phyloP scores from a whole-genome alignment of 2,797 vertebrate species.

The Psittacula echo region DNA sequence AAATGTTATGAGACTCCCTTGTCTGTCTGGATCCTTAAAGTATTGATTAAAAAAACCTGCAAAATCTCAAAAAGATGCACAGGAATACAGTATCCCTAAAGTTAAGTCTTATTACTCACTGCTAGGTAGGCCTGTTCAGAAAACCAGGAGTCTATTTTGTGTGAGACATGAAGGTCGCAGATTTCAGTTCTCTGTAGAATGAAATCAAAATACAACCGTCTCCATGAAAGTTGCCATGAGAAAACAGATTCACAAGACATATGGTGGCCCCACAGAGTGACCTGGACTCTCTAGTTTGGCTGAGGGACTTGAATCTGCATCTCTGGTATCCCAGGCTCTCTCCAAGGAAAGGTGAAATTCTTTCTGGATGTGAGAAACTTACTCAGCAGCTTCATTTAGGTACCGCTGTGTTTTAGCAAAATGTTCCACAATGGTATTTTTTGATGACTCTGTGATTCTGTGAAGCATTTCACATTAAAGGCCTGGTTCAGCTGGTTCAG shows the following conservation, averaged over 20 bases:
- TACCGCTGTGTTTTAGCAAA: neutral
- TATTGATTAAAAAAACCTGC: neutral
- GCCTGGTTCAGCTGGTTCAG: neutral
- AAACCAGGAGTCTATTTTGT: neutral
- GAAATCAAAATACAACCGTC: neutral
- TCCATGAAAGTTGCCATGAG: neutral
- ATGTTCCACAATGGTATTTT: neutral
- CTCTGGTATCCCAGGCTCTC: neutral
- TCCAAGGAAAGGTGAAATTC: slow-evolving; percentile 1
- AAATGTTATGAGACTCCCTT: neutral
- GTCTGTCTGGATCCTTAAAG: neutral
- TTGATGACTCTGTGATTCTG: neutral
- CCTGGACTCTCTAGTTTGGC: neutral
- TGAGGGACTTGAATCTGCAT: neutral
- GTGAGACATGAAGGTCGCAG: neutral
- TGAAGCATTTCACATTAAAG: neutral
- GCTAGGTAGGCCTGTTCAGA: neutral
- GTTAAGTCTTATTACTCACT: neutral
- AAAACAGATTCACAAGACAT: neutral
- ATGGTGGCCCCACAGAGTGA: neutral
- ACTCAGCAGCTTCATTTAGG: neutral
- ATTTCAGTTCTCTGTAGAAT: slow-evolving; percentile 18
- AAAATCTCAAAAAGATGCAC: neutral
- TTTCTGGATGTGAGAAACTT: slow-evolving; percentile 4
- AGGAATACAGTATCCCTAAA: neutral